phyloP scores from a whole-genome alignment of 2,797 vertebrate genomes.

The Cephalopachus bancanus region DNA sequence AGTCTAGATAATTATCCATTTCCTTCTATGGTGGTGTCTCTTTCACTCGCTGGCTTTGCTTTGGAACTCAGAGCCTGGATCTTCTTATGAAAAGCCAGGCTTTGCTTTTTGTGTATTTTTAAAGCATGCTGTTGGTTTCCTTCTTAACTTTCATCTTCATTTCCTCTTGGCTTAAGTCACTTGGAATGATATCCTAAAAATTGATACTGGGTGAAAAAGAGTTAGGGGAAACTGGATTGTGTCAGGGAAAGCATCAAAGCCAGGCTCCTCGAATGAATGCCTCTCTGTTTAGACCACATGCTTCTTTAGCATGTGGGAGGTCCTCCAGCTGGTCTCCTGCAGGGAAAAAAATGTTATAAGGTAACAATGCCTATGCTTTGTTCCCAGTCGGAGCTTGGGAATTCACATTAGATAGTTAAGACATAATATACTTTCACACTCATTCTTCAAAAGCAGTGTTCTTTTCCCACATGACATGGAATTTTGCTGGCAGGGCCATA shows the following conservation, averaged over 20 bases:
- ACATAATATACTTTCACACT: background rate
- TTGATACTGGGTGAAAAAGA: slow-evolving; percentile 38
- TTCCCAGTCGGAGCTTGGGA: slow-evolving; percentile 53
- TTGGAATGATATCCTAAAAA: slow-evolving; percentile 66
- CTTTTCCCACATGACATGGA: slow-evolving; percentile 24
- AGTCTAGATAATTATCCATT: background rate
- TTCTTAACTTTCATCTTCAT: slow-evolving; percentile 70
- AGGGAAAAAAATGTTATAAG: slow-evolving; percentile 62
- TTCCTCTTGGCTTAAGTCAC: slow-evolving; percentile 61
- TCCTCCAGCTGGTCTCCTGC: slow-evolving; percentile 42
- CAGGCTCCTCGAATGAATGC: slow-evolving; percentile 1
- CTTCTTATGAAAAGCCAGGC: slow-evolving; percentile 29
- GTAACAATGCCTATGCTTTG: slow-evolving; percentile 52
- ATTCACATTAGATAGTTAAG: slow-evolving; percentile 56
- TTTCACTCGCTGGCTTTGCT: background rate
- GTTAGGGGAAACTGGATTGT: slow-evolving; percentile 53
- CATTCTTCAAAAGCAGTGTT: slow-evolving; percentile 17
- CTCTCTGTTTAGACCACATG: slow-evolving; percentile 57
- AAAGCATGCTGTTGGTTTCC: slow-evolving; percentile 50
- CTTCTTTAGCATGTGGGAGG: slow-evolving; percentile 50
- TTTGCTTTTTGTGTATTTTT: slow-evolving; percentile 44
- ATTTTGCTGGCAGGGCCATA: background rate
- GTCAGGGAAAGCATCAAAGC: slow-evolving; percentile 60
- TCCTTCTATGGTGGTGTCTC: background rate
- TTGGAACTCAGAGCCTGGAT: slow-evolving; percentile 28